These are phyloP conservation scores for Micrasema minimum DNA, from an alignment of 1,140 invertebrate species.

Conservation along the genomic window DNA sequence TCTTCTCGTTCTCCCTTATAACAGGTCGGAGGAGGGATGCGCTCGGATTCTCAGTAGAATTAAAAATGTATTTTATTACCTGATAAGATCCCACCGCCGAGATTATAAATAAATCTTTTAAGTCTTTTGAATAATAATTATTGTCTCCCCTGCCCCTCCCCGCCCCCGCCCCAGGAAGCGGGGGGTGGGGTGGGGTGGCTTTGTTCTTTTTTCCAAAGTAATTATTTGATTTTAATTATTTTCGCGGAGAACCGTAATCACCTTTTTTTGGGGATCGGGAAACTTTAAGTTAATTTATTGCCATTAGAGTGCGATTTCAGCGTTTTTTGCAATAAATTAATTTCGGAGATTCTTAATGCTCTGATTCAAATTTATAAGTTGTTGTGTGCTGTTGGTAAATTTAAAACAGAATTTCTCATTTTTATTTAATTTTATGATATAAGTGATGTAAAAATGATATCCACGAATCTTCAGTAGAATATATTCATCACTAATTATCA, in stretches of 20 bases:
- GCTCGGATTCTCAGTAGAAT: conserved; percentile 51
- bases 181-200: conserved; percentile 24
- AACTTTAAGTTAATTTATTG: conserved; percentile 49
- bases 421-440: too few species aligned
- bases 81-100: conserved; percentile 54
- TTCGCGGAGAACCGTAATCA: conserved; percentile 47
- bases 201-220: conserved; percentile 52
- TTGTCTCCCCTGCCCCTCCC: conserved; percentile 36
- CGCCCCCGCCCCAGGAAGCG: neutral
- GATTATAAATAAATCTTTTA: conserved; percentile 55
- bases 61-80: conserved; percentile 55
- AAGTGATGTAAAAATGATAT: too few species aligned
- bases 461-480: too few species aligned
- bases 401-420: too few species aligned
- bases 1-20: conserved; percentile 2
- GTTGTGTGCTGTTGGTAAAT: too few species aligned
- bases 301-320: conserved; percentile 28
- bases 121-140: conserved; percentile 55
- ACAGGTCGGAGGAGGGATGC: conserved; percentile 27
- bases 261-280: conserved; percentile 47
- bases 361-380: too few species aligned
- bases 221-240: conserved; percentile 55
- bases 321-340: neutral
- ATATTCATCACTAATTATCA: too few species aligned
- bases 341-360: too few species aligned